Base-by-base conservation (phyloP, 2,797 vertebrate genomes). In the Rousettus madagascariensis region DNA sequence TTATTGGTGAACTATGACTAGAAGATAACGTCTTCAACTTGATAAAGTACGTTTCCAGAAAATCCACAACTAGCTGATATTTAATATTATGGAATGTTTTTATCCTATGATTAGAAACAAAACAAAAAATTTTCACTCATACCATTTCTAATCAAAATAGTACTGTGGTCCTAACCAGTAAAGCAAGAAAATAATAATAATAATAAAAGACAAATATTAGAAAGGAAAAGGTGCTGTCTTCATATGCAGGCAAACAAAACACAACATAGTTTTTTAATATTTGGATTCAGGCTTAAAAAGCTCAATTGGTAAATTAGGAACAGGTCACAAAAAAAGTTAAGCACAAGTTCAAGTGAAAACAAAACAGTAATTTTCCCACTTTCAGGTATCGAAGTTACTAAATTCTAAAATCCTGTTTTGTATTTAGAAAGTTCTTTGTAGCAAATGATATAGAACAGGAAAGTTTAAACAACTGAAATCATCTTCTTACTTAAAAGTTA, bases 391-490 rank as follows among this genome's bases (percentile, higher is more conserved):
- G 69, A 28, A 53, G 10, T 71, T 79, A 79, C 51, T 90, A 94
- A 84, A 77, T 69, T 66, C 83, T 49, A 75, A 84, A n/a, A 84
- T 51, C 22, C 7, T 49, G 66, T 86, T 77, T 55, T 65, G 41
- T 51, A 57, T 51, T 88, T 75, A 68, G n/a, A 75, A 89, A 83
- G 33, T 84, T 94, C 49, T 89, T 94, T 78, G 41, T 41, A 92
- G 72, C 41, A 78, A 69, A 59, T 59, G 51, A 86, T n/a, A 38
- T 33, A 65, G 33, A 91, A 86, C 15, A 59, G 51, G 68, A 66
- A 86, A 49, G n/a, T 59, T 61, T 78, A 51, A 86, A 77, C 71
- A 72, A 92, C 36, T 66, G 72, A 78, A 86, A 86, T 22, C 38
- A 53, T 59, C 61, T 92, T 69, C 55, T 41, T 78, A 57, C 19